Percentiles rank a stretch among this genome's conserved stretches.
Conservation (phyloP, 2,113 vertebrate genomes). For the Nerophis lumbriciformis region DNA sequence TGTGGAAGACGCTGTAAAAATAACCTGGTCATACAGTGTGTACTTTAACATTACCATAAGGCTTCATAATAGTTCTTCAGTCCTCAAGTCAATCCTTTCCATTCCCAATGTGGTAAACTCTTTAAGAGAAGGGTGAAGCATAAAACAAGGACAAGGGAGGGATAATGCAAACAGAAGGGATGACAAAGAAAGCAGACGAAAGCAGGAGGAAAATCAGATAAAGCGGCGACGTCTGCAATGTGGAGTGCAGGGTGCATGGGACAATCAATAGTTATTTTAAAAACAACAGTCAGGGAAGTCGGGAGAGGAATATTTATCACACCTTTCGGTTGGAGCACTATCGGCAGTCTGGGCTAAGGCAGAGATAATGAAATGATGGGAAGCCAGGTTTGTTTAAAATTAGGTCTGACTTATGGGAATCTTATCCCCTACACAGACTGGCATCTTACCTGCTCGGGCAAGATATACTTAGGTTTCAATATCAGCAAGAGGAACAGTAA, state of each 20-base stretch:
- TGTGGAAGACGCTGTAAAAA: too few species aligned
- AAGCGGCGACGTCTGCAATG: slow-evolving; percentile 2
- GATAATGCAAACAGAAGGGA: slow-evolving; percentile 4
- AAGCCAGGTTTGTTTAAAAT: slow-evolving; percentile 33
- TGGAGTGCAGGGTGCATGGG: slow-evolving; percentile 8
- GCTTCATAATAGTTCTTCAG: slow-evolving; percentile 1
- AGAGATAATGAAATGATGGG: slow-evolving; percentile 39
- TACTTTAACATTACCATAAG: background rate
- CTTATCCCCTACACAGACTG: slow-evolving; percentile 33
- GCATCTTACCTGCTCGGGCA: slow-evolving; percentile 31
- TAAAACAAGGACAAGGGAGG: background rate
- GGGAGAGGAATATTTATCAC: slow-evolving; percentile 33
- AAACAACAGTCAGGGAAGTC: slow-evolving; percentile 11
- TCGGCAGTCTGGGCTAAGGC: slow-evolving; percentile 22
- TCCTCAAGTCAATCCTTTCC: slow-evolving; percentile 5
- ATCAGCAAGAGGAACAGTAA: slow-evolving; percentile 1
- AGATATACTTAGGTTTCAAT: slow-evolving; percentile 38
- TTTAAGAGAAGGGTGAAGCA: slow-evolving; percentile 11
- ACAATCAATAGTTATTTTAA: slow-evolving; percentile 19
- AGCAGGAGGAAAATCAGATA: slow-evolving; percentile 18
- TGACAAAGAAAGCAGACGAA: slow-evolving; percentile 35
- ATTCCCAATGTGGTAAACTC: slow-evolving; percentile 15
- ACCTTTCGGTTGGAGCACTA: slow-evolving; percentile 24
- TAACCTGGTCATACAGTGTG: too few species aligned
- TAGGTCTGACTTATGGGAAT: slow-evolving; percentile 31